These are phyloP conservation scores for Ditula angustiorana DNA, from an alignment of 2,888 invertebrate genomes.

Conservation along the genomic window DNA sequence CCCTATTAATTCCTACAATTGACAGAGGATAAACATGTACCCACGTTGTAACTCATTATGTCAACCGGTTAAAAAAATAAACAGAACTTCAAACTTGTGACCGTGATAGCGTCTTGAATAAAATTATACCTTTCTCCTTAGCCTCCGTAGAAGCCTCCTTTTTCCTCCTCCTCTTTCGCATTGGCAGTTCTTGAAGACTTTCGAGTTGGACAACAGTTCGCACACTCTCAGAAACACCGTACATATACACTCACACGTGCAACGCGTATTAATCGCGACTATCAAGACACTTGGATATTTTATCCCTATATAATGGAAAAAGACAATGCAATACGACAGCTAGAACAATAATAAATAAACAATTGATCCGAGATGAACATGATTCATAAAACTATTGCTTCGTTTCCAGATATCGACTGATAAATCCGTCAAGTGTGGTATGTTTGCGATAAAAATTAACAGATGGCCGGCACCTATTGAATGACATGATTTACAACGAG, in stretches of 20 bases:
- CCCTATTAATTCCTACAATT: too few relatives aligned
- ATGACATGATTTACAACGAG: slow-evolving; percentile 58
- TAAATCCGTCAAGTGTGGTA: slow-evolving; percentile 62
- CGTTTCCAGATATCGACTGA: slow-evolving; percentile 73
- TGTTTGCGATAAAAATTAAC: slow-evolving; percentile 80
- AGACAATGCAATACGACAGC: neutral
- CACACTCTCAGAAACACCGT: slow-evolving; percentile 73
- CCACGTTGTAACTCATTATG: neutral
- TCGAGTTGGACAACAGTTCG: slow-evolving; percentile 77
- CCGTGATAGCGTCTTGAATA: neutral
- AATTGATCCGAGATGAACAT: slow-evolving; percentile 48
- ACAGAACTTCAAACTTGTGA: neutral
- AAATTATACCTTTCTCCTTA: slow-evolving; percentile 60
- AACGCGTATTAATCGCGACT: neutral
- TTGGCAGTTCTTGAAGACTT: slow-evolving; percentile 77
- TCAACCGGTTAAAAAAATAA: neutral
- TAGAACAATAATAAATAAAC: slow-evolving; percentile 45
- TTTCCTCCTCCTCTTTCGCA: slow-evolving; percentile 83
- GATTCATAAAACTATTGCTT: slow-evolving; percentile 56
- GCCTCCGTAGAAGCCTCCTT: slow-evolving; percentile 72
- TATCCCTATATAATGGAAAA: neutral
- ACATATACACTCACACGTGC: slow-evolving; percentile 48
- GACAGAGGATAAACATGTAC: neutral
- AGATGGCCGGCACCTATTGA: slow-evolving; percentile 61
- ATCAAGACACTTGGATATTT: neutral